Conservation (phyloP, 2,113 vertebrate genomes). For the Halcyon malimbica region DNA sequence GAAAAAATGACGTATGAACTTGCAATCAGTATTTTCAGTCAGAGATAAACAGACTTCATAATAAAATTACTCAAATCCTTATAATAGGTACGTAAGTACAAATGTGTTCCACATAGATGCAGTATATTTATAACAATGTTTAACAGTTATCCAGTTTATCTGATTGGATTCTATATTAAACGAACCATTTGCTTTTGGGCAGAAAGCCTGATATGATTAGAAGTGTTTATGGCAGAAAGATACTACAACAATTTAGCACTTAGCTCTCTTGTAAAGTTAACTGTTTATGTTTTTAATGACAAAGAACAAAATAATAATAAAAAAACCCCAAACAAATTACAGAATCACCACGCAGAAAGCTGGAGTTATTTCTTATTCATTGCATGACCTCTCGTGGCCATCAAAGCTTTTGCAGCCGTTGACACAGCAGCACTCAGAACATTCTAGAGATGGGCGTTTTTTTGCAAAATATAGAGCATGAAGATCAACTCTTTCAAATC, state of each 20-base stretch:
- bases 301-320: neutral
- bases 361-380: neutral
- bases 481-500: neutral
- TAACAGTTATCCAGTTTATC: neutral
- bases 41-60: neutral
- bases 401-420: neutral
- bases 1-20: neutral
- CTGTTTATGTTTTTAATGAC: neutral
- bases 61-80: neutral
- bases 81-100: neutral
- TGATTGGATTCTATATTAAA: neutral
- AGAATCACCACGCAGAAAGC: neutral
- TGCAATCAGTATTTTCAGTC: neutral
- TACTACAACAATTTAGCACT: neutral
- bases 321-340: neutral
- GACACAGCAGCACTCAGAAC: rapidly evolving
- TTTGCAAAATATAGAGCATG: neutral
- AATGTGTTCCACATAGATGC: neutral
- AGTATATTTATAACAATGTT: neutral
- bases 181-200: neutral
- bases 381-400: constrained; percentile 55
- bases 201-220: neutral
- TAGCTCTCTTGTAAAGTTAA: neutral
- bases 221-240: neutral
- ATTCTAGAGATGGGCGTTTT: neutral